Base-by-base conservation (phyloP, 2,888 invertebrate species). In the Alviniconcha strummeri region DNA sequence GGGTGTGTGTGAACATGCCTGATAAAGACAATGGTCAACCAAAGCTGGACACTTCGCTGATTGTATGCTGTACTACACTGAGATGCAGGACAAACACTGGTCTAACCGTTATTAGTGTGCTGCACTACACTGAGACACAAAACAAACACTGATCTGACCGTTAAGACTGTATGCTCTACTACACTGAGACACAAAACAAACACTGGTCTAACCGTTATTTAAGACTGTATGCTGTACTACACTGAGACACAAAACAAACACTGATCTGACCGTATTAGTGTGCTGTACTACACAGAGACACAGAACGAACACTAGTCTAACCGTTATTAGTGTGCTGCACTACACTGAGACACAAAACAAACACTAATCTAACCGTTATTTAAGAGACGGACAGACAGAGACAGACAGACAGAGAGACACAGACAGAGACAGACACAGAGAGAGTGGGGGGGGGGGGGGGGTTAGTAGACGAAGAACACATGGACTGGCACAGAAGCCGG, bases 1-100 rank as follows among this genome's bases (percentile, higher is more conserved):
- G 80, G 13, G 85, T 85, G 67, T 74, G 17, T 54, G 36, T 60
- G 75, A 86, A 86, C 80, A 80, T 85, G 5, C 82, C 82, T 82
- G 67, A 6, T 15, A 15, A 5, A 69, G n/a, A 15, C 1, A 1
- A 69, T 64, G 64, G 9, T 9, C 64, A 64, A 4, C 11, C 64
- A 64, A 13, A 15, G 15, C 64, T 64, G 64, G 11, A 64, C 15
- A 15, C 64, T 1, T 1, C 64, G 11, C 64, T 15, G 11, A 64
- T 15, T 64, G 36, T 36, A 36, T 1, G 36, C 36, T 36, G 36
- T 36, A 36, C 36, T 36, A 36, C 36, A 36, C 36, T 36, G 36
- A 36, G 36, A 36, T 3, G 36, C 1, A 36, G 36, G 3, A 36
- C 36, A 36, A 36, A 36, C 36, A 36, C 3, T 36, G 36, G 36